phyloP scores from a whole-genome alignment of 53 echinoderm and acorn worm species.

The Holothuria leucospilota region DNA sequence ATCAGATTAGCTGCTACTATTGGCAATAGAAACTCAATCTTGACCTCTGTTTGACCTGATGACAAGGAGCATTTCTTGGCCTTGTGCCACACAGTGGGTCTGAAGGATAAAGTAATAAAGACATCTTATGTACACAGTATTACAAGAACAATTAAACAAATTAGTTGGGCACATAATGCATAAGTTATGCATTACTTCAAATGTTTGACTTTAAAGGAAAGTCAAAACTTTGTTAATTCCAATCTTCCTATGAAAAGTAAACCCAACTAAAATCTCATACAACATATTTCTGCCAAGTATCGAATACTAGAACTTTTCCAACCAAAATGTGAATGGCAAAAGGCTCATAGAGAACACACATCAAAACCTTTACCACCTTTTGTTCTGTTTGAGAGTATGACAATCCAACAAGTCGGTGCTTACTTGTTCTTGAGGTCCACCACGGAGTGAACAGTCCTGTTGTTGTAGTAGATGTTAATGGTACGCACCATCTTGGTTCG shows the following conservation, averaged over 20 bases:
- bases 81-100: slow-evolving; percentile 98
- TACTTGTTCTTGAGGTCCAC: slow-evolving; percentile 99
- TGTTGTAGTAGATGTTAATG: slow-evolving; percentile 99
- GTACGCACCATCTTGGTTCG: slow-evolving; percentile 99
- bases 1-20: slow-evolving; percentile 97
- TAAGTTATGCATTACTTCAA: no score
- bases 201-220: no score
- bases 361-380: no score
- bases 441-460: slow-evolving; percentile 98
- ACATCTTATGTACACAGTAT: neutral
- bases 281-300: no score
- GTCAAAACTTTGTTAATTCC: no score
- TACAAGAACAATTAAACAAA: no score
- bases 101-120: neutral
- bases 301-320: no score
- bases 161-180: no score
- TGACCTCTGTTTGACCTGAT: slow-evolving; percentile 96
- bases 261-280: no score
- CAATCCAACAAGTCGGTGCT: slow-evolving; percentile 9
- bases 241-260: no score
- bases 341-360: no score
- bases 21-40: slow-evolving; percentile 94
- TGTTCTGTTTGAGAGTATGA: neutral
- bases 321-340: no score
- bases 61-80: slow-evolving; percentile 91